phyloP scores from a whole-genome alignment of 2,113 vertebrate species.

The Rana temporaria region DNA sequence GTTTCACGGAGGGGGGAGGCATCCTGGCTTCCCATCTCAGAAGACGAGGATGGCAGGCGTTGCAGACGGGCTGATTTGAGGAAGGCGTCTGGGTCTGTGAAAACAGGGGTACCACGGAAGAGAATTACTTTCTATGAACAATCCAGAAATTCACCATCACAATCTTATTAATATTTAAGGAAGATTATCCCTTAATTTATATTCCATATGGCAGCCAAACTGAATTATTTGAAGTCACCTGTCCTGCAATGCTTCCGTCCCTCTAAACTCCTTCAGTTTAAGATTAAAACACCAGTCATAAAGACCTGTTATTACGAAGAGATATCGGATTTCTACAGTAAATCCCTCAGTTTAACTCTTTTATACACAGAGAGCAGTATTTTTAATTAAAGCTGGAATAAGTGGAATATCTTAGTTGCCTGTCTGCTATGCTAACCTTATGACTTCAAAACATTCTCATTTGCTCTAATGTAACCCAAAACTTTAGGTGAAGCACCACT shows the following conservation, averaged over 20 bases:
- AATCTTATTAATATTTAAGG: neutral
- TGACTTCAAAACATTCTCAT: too few relatives aligned
- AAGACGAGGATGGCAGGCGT: constrained; percentile 91
- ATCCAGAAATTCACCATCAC: too few relatives aligned
- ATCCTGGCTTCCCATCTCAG: constrained; percentile 90
- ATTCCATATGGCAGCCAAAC: neutral
- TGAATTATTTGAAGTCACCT: neutral
- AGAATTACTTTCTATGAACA: too few relatives aligned
- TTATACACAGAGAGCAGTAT: neutral
- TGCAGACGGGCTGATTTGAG: constrained; percentile 92
- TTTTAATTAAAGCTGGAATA: neutral
- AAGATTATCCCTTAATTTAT: neutral
- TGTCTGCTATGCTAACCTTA: too few relatives aligned
- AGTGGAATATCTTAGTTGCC: too few relatives aligned
- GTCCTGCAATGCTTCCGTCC: neutral
- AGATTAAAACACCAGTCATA: constrained; percentile 3
- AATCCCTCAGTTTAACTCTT: constrained; percentile 42
- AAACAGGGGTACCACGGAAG: neutral
- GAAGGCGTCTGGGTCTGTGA: constrained; percentile 93
- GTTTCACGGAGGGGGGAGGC: constrained; percentile 87
- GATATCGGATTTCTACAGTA: constrained; percentile 24
- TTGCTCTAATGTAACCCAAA: too few relatives aligned
- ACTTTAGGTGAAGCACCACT: too few relatives aligned
- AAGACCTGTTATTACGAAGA: neutral
- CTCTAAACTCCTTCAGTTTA: neutral